Percentiles rank a stretch among this genome's conserved stretches.
These are phyloP conservation scores for Tyrannus savana DNA, from an alignment of 2,113 vertebrate genomes.

Conservation along the genomic window DNA sequence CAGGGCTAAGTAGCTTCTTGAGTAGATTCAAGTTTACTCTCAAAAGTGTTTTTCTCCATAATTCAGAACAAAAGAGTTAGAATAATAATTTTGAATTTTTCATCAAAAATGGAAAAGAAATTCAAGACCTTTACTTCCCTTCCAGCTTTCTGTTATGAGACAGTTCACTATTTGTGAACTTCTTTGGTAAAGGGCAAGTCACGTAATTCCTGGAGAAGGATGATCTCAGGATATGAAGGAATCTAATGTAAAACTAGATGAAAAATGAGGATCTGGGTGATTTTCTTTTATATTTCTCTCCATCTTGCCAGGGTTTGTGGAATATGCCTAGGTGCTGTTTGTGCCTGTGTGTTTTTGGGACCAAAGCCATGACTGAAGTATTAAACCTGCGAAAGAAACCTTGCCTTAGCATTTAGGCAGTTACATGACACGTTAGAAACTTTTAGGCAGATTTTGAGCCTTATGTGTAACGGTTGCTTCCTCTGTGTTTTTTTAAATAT, in stretches of 20 bases:
- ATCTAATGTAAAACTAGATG: slow-evolving; percentile 14
- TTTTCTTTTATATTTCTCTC: background rate
- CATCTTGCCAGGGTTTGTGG: background rate
- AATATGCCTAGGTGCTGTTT: background rate
- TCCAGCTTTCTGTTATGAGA: slow-evolving; percentile 37
- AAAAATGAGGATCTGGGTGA: background rate
- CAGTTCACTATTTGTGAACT: slow-evolving; percentile 2
- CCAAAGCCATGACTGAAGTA: background rate
- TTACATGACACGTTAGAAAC: background rate
- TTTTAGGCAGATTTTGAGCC: background rate
- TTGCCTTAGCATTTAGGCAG: background rate
- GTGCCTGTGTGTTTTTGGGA: background rate
- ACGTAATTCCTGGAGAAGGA: slow-evolving; percentile 2
- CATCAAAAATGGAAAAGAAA: background rate
- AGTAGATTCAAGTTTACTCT: background rate
- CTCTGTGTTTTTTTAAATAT: background rate
- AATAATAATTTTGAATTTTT: background rate
- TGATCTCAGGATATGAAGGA: slow-evolving; percentile 28
- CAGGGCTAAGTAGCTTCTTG: background rate
- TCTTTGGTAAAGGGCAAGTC: background rate
- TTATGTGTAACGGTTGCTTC: background rate
- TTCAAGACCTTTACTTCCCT: background rate
- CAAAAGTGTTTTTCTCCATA: background rate
- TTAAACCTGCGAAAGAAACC: background rate
- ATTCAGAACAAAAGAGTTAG: background rate